Evolutionary conservation across 64 coral and sea anemone genomes (phyloP).

Genomic region (Acropora yongei): DNA sequence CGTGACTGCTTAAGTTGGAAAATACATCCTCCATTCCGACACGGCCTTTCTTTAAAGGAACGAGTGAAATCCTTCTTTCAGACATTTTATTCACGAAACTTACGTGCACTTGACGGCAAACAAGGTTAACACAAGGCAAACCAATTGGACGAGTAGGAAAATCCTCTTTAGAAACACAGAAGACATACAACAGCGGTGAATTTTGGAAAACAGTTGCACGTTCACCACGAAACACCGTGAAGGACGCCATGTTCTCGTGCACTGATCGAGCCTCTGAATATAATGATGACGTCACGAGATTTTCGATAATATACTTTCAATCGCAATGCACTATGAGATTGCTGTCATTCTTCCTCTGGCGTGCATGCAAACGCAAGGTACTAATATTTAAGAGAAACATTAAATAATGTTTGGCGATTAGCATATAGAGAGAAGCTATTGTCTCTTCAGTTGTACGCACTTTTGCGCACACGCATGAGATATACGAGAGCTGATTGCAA

Average conservation of each 20-base stretch:
- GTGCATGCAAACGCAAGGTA: too few species aligned
- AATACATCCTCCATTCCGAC: slow-evolving; percentile 11
- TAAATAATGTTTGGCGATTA: too few species aligned
- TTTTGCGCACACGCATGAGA: too few species aligned
- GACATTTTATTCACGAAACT: slow-evolving; percentile 52
- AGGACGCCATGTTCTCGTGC: background rate
- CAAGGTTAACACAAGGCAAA: slow-evolving; percentile 40
- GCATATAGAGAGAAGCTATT: too few species aligned
- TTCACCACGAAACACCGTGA: background rate
- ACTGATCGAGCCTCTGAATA: background rate
- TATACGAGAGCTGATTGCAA: too few species aligned
- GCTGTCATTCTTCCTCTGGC: too few species aligned
- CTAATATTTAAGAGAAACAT: too few species aligned
- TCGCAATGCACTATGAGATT: too few species aligned
- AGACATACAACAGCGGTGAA: slow-evolving; percentile 27
- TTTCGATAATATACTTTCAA: too few species aligned
- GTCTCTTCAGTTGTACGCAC: too few species aligned
- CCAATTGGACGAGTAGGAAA: background rate
- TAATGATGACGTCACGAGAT: background rate
- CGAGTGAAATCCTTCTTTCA: slow-evolving; percentile 33
- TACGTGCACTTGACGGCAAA: slow-evolving; percentile 34
- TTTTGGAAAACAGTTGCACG: background rate
- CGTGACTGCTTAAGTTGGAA: background rate
- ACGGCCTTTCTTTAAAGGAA: background rate
- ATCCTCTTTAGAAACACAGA: slow-evolving; percentile 21